Evolutionary conservation across 1,140 invertebrate genomes (phyloP), one percentile per base, ranked within the genome.

Genomic region (Trichonephila inaurata): DNA sequence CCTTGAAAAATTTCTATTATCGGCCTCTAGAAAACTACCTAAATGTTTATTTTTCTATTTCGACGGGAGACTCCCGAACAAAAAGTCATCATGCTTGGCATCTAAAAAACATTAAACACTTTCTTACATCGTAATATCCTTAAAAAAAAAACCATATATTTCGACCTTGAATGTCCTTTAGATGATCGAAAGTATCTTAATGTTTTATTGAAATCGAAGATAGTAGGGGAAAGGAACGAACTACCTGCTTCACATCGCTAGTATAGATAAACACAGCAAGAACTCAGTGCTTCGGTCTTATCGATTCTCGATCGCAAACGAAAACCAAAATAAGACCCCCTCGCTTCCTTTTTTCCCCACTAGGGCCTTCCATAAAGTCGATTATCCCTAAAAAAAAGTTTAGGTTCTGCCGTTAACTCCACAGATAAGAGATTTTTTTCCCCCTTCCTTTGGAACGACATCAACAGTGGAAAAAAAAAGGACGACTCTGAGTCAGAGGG

Each of bases 321-420:
- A 72, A 72, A 69, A 72, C 44, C 51, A 91, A 91, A 91, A 91
- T 87, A 87, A 64, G 81, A 24, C 51, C 58, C 58, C 40, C 44
- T 19, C 44, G 21, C 44, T 28, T 51, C 51, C 51, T 51, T 51
- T 51, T 40, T 51, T 51, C 24, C 64, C 28, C 66, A 21, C 24
- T 16, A 51, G 8, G 21, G 81, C n/a, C 19, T 14, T 66, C 60
- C 77, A 83, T 66, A 83, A 92, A 83, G 81, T 85, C 82, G 90
- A 85, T 85, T 92, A 92, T 92, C 77, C 82, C 33, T 10, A 92
- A 28, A 85, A 51, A n/a, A 92, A 92, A 85, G 61, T 85, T 92
- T 10, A 62, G 66, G 33, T 92, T 92, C n/a, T 24, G 90, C 90
- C 90, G 82, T 92, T 92, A 92, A 64, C 60, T 85, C 28, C 24